These are phyloP conservation scores for Brenthis hecate DNA, from an alignment of 2,888 invertebrate species.

Conservation along the genomic window DNA sequence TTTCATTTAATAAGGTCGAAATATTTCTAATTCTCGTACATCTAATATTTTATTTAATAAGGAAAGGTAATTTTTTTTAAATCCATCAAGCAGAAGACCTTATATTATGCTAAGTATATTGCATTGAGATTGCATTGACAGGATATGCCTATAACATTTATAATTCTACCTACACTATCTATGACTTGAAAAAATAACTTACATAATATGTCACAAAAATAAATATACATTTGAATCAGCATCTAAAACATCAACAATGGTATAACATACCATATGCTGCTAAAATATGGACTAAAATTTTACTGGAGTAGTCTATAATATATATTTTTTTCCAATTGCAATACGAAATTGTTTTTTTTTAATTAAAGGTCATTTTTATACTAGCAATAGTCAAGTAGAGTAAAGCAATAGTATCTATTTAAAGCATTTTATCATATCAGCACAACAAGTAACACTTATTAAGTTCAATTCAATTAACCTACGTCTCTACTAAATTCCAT, in stretches of 20 bases:
- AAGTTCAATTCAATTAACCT: constrained; percentile 11
- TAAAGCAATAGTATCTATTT: constrained; percentile 37
- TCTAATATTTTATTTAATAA: neutral
- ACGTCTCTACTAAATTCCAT: constrained; percentile 17
- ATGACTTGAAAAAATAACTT: constrained; percentile 43
- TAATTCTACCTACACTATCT: constrained; percentile 38
- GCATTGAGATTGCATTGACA: constrained; percentile 27
- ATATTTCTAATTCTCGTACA: neutral
- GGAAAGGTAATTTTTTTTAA: neutral
- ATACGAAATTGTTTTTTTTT: constrained; percentile 17
- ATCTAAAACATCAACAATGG: constrained; percentile 40
- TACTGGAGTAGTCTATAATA: constrained; percentile 11
- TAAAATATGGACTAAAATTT: constrained; percentile 28
- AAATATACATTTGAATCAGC: constrained; percentile 39
- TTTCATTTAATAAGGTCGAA: no score
- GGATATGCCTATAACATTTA: constrained; percentile 31
- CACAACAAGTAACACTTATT: constrained; percentile 34
- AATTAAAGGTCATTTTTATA: constrained; percentile 16
- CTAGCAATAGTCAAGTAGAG: constrained; percentile 18
- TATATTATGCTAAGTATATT: constrained; percentile 6
- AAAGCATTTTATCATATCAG: constrained; percentile 37
- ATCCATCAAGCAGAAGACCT: neutral
- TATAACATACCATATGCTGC: constrained; percentile 28
- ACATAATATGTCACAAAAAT: constrained; percentile 39
- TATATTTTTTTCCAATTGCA: constrained; percentile 15